These are phyloP conservation scores for Scleropages formosus DNA, from an alignment of 2,797 vertebrate species.

Conservation along the genomic window DNA sequence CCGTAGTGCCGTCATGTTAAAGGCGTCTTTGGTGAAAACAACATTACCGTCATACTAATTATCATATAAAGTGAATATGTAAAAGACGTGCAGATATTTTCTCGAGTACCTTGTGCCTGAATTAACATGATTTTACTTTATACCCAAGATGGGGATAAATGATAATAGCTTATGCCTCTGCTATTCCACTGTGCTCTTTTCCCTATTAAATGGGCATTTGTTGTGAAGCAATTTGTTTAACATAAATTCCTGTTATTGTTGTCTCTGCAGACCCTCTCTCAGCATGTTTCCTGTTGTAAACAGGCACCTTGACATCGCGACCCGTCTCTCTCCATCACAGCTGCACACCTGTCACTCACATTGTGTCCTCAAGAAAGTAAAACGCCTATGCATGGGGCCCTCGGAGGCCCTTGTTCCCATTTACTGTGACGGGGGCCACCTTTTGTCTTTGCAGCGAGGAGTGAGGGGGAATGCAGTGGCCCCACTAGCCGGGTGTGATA, in stretches of 20 bases:
- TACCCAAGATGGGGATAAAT: conserved; percentile 48
- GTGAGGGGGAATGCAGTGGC: conserved; percentile 44
- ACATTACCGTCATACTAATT: neutral
- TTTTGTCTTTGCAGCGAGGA: conserved; percentile 43
- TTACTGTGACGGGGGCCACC: conserved; percentile 51
- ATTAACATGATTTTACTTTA: conserved; percentile 31
- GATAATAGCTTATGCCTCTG: conserved; percentile 6
- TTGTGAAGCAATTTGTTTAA: conserved; percentile 32
- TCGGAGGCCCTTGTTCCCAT: conserved; percentile 46
- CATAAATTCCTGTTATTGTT: conserved; percentile 37
- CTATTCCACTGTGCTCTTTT: neutral
- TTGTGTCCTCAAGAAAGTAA: conserved; percentile 51
- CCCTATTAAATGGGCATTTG: neutral
- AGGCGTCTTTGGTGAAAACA: conserved; percentile 1
- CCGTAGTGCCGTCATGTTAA: neutral
- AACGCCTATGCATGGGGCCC: neutral
- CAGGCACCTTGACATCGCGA: conserved; percentile 25
- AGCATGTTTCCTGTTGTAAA: conserved; percentile 25
- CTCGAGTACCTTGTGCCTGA: neutral
- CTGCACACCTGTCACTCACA: conserved; percentile 59
- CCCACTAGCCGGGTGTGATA: conserved; percentile 54
- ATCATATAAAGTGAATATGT: neutral
- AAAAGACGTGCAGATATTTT: neutral
- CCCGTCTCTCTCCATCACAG: conserved; percentile 24
- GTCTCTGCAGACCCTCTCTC: conserved; percentile 34